phyloP scores from a whole-genome alignment of 2,888 invertebrate genomes.

The Sesia apiformis region DNA sequence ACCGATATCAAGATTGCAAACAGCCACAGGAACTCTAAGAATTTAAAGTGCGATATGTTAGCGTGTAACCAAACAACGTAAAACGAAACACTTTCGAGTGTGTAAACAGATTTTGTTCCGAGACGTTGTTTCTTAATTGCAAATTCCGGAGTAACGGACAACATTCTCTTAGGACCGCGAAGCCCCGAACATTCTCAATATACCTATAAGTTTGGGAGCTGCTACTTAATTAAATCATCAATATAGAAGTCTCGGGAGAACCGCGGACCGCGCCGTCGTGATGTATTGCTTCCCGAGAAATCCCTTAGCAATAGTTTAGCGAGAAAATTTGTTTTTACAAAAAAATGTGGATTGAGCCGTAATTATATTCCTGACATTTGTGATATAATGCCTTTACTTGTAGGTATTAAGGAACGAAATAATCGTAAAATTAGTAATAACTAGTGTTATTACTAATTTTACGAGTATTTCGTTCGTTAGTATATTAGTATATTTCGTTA shows the following conservation, averaged over 20 bases:
- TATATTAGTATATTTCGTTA: no score
- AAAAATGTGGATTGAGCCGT: not conserved
- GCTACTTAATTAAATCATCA: conserved; percentile 59
- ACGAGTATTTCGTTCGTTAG: no score
- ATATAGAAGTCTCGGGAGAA: conserved; percentile 28
- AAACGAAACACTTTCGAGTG: conserved; percentile 45
- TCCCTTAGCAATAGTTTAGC: not conserved
- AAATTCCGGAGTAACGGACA: conserved; percentile 48
- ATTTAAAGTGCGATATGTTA: conserved; percentile 11
- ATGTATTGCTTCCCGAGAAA: conserved; percentile 24
- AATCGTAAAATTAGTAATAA: no score
- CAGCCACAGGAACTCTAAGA: no score
- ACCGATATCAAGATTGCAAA: no score
- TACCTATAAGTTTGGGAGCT: conserved; percentile 29
- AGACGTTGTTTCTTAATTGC: conserved; percentile 58
- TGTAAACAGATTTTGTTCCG: conserved; percentile 49
- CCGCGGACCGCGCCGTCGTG: conserved; percentile 17
- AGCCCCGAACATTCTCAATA: conserved; percentile 24
- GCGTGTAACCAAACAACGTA: conserved; percentile 19
- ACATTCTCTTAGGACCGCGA: conserved; percentile 22
- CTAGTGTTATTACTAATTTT: no score
- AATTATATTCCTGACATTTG: not conserved
- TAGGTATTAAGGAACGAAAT: not conserved
- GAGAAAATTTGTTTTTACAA: not conserved
- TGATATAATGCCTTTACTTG: not conserved